These are phyloP conservation scores for Coenonympha glycerion DNA, from an alignment of 2,888 invertebrate genomes.

Conservation along the genomic window DNA sequence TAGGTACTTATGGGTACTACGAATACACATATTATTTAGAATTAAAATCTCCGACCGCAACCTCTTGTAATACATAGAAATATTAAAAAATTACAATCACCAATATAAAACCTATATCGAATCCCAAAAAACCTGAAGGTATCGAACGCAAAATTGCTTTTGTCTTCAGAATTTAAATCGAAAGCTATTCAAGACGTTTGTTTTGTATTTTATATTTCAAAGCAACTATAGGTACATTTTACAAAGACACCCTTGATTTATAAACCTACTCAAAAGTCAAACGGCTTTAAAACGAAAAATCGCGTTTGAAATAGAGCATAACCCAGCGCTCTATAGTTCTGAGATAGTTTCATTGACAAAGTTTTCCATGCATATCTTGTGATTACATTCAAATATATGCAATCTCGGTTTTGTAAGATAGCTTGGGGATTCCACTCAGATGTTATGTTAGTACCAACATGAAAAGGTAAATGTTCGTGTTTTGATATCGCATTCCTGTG, in stretches of 20 bases:
- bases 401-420: conserved; percentile 17
- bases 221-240: too few relatives aligned
- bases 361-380: conserved; percentile 11
- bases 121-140: too few relatives aligned
- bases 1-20: too few relatives aligned
- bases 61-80: too few relatives aligned
- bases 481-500: conserved; percentile 20
- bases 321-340: background rate
- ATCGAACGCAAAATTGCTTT: too few relatives aligned
- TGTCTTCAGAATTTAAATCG: too few relatives aligned
- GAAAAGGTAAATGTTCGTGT: conserved; percentile 23
- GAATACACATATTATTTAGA: too few relatives aligned
- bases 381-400: conserved; percentile 16
- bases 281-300: background rate
- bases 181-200: too few relatives aligned
- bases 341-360: conserved; percentile 6
- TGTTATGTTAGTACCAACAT: conserved; percentile 18
- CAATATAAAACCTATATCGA: too few relatives aligned
- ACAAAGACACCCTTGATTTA: background rate
- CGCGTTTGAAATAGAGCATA: background rate
- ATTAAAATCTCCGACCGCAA: too few relatives aligned
- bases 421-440: conserved; percentile 15
- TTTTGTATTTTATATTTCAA: too few relatives aligned
- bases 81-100: too few relatives aligned
- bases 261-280: background rate